Conservation (phyloP, 2,113 vertebrate species). For the Holacanthus passer region DNA sequence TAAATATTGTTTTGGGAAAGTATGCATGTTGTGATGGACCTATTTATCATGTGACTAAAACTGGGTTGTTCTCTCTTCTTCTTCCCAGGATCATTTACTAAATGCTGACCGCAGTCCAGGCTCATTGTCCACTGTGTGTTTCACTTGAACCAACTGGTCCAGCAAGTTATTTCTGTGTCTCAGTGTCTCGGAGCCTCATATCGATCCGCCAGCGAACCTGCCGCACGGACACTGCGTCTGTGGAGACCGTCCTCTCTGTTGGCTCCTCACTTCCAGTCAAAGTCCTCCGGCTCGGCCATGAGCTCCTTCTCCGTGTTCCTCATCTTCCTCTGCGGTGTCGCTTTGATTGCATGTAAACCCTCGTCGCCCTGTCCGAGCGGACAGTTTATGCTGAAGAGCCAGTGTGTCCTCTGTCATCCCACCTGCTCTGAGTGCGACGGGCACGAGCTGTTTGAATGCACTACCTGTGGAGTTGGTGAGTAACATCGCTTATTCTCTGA, state of each 20-base stretch:
- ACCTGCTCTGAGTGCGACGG: slow-evolving; percentile 83
- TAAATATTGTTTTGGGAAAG: neutral
- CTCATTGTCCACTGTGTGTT: slow-evolving; percentile 67
- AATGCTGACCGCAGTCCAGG: slow-evolving; percentile 47
- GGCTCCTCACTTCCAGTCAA: slow-evolving; percentile 23
- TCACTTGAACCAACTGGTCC: slow-evolving; percentile 68
- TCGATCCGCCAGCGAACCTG: slow-evolving; percentile 64
- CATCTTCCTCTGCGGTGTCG: slow-evolving; percentile 47
- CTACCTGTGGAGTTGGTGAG: slow-evolving; percentile 84
- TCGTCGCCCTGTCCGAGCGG: slow-evolving; percentile 76
- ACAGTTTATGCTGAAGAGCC: slow-evolving; percentile 80
- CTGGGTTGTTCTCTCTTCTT: slow-evolving; percentile 9
- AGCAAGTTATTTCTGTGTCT: slow-evolving; percentile 71
- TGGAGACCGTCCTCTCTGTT: neutral
- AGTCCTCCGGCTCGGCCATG: slow-evolving; percentile 71
- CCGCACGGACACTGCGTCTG: slow-evolving; percentile 64
- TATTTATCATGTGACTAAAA: neutral
- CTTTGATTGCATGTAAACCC: slow-evolving; percentile 58
- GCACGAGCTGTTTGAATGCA: slow-evolving; percentile 84
- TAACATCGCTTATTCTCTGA: neutral
- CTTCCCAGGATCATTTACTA: slow-evolving; percentile 8
- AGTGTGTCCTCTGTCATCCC: slow-evolving; percentile 84
- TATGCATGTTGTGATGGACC: neutral
- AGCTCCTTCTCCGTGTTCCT: slow-evolving; percentile 43
- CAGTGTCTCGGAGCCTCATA: slow-evolving; percentile 41